These are phyloP conservation scores for Zaprionus nigranus DNA, from an alignment of 1,140 invertebrate species.

Conservation along the genomic window DNA sequence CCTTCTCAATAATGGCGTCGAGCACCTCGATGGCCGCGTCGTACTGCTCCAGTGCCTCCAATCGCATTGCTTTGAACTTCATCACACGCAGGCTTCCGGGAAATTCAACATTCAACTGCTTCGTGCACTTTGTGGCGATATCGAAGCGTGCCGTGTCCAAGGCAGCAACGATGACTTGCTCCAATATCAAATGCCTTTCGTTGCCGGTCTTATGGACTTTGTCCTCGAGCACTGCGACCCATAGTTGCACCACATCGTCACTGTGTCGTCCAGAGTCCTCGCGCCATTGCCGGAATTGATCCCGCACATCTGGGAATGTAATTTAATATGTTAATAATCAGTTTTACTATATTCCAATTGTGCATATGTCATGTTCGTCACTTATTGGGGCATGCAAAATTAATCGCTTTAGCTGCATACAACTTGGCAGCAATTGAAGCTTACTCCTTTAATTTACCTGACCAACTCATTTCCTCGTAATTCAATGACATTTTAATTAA, in stretches of 20 bases:
- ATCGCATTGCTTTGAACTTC: constrained; percentile 93
- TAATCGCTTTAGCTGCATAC: neutral
- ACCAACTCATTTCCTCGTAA: constrained; percentile 85
- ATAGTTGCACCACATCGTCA: constrained; percentile 94
- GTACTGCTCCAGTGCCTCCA: constrained; percentile 95
- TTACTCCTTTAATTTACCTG: constrained; percentile 72
- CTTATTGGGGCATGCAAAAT: constrained; percentile 13
- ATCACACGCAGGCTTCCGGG: constrained; percentile 95
- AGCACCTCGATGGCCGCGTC: constrained; percentile 95
- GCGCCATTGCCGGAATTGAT: constrained; percentile 93
- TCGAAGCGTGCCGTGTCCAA: constrained; percentile 93
- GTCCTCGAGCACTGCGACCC: constrained; percentile 90
- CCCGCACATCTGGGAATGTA: constrained; percentile 90
- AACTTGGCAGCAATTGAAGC: neutral
- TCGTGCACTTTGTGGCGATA: constrained; percentile 92
- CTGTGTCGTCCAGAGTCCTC: constrained; percentile 96
- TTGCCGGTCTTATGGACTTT: constrained; percentile 94
- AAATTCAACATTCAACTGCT: constrained; percentile 92
- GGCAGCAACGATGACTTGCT: constrained; percentile 97
- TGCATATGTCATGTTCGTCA: constrained; percentile 12
- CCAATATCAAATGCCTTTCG: constrained; percentile 93
- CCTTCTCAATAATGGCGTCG: constrained; percentile 94
- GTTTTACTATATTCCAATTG: constrained; percentile 15
- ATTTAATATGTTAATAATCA: constrained; percentile 6
- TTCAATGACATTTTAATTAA: constrained; percentile 84